Base-by-base conservation (phyloP, 2,888 invertebrate species). In the Notodonta dromedarius region DNA sequence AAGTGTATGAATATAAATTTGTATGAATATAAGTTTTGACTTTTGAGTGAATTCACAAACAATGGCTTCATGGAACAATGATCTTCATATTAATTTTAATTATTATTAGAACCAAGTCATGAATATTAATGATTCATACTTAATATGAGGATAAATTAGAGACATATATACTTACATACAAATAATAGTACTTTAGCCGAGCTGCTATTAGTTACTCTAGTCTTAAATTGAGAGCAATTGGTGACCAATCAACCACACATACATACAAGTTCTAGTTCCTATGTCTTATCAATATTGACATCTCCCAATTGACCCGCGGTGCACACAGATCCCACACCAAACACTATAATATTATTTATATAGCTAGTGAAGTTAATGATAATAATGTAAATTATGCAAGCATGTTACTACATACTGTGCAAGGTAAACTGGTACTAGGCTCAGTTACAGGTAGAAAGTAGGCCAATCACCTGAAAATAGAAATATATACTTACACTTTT, bases 401-500 rank as follows among this genome's bases (percentile, higher is more conserved):
- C 11, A 51, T 53, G 11, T 53, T 9, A 53, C 75, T 66, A 74
- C 77, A 68, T 74, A 74, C 77, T 71, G 74, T 74, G 69, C 65
- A 65, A 74, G 65, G 58, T 57, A 62, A 62, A 74, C 63, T 60
- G 66, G 59, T 65, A 66, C 65, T 65, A 74, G 58, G 65, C 61
- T 59, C 59, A 61, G 61, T 59, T 61, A 62, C 61, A 59, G 65
- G 9, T 56, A 59, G n/a, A 58, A 56, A 62, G 61, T 62, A 68
- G 56, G 57, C 63, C 62, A 66, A 62, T 63, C 66, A 76, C 76
- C 76, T 76, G 78, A 60, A 77, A 77, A 70, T 60, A 73, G 67
- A 60, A 63, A 46, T 61, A 24, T 42, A 51, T 11, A 11, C 24
- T 24, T 24, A 24, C 24, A n/a, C n/a, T n/a, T n/a, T 2, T 24